Evolutionary conservation across 2,113 vertebrate genomes (phyloP).

Genomic region (Python bivittatus): DNA sequence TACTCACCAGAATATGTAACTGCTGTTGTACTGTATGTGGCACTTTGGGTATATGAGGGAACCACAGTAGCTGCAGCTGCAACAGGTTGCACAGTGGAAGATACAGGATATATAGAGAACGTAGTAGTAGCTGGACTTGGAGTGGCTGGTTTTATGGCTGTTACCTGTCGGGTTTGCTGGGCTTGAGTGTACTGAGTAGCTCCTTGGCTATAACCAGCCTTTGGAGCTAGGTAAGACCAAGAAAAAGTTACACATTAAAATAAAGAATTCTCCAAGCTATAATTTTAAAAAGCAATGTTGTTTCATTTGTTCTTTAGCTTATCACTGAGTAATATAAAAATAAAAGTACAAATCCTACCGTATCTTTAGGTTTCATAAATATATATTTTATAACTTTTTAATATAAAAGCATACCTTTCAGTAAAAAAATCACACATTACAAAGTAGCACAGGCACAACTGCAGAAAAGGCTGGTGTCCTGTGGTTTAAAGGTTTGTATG

Average conservation of each 20-base stretch:
- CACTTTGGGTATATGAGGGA: slow-evolving; percentile 95
- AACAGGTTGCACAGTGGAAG: slow-evolving; percentile 92
- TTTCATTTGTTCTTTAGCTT: background rate
- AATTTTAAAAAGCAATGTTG: background rate
- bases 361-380: background rate
- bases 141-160: slow-evolving; percentile 95
- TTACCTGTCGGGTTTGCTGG: slow-evolving; percentile 95
- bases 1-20: slow-evolving; percentile 94
- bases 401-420: background rate
- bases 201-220: slow-evolving; percentile 93
- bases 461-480: background rate
- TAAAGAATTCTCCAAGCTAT: background rate
- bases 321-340: background rate
- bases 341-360: background rate
- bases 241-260: slow-evolving; percentile 28
- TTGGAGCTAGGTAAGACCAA: slow-evolving; percentile 79
- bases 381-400: background rate
- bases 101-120: slow-evolving; percentile 97
- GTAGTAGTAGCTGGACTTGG: slow-evolving; percentile 93
- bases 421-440: background rate
- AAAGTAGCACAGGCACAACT: background rate
- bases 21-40: slow-evolving; percentile 95
- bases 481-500: background rate
- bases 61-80: slow-evolving; percentile 92
- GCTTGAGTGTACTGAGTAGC: slow-evolving; percentile 94